These are phyloP conservation scores for Drosophila neocordata DNA, from an alignment of 1,140 invertebrate genomes.

Conservation along the genomic window DNA sequence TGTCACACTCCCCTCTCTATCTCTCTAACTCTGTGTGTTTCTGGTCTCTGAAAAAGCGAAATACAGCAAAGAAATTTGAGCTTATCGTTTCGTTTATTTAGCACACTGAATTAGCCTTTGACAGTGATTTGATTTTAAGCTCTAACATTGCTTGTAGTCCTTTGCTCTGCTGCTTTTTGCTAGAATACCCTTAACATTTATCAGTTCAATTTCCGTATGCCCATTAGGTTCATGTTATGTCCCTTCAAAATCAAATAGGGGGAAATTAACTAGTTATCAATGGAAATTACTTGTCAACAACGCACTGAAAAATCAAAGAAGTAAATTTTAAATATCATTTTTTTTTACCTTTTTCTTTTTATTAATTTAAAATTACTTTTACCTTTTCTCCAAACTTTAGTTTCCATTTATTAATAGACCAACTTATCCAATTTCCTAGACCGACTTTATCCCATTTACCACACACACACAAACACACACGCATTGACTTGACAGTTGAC, in stretches of 20 bases:
- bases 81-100: constrained; percentile 22
- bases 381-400: not conserved
- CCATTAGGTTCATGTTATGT: no score
- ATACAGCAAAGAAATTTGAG: not conserved
- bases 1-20: no score
- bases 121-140: constrained; percentile 52
- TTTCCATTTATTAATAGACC: constrained; percentile 1
- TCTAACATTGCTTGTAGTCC: not conserved
- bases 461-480: not conserved
- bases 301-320: no score
- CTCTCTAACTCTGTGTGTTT: no score
- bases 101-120: constrained; percentile 38
- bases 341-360: no score
- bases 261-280: no score
- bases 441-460: not conserved
- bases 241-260: no score
- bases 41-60: not conserved
- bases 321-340: no score
- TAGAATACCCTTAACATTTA: no score
- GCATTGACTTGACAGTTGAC: not conserved
- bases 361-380: not conserved
- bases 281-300: no score
- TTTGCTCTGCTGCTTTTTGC: constrained; percentile 14
- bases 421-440: not conserved
- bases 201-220: no score